Evolutionary conservation across 2,888 invertebrate genomes (phyloP), one percentile per base, ranked within the genome.

Genomic region (Odontothrips loti): DNA sequence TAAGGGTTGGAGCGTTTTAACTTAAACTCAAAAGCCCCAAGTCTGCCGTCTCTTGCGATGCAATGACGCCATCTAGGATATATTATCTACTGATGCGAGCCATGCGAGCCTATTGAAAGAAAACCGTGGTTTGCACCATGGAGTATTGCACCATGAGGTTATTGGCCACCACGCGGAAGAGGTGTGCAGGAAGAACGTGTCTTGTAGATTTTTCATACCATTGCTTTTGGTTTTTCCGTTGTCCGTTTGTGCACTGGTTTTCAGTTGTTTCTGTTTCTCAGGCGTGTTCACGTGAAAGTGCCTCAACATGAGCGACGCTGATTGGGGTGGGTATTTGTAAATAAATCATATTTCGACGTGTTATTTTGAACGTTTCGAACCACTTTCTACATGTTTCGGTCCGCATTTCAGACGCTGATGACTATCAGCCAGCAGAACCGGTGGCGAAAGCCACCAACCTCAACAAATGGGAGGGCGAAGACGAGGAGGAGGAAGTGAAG

Each of bases 391-490:
- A 17, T 15, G 4, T 6, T 17, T n/a, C 6, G 20, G 11, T 17
- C 15, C n/a, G n/a, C 58, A 87, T 91, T 90, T 83, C 89, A 93
- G 94, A 94, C 89, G 91, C 91, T 86, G 92, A 93, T 85, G 91
- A 92, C 87, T 92, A 93, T 87, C 92, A 93, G 86, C 91, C 91
- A 83, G 89, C 91, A 88, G 88, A 90, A 84, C 86, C 85, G 84
- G 87, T 86, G 87, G 23, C 23, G 51, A 48, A 80, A n/a, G 34
- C 80, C 12, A 88, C 83, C 27, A 86, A 86, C 83, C 84, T 89
- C 82, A 94, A 93, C 89, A 95, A 92, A 90, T 95, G 95, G 95
- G 94, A 93, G 87, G 95, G 95, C 85, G 95, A 95, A 86, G 95
- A 95, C 87, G 95, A 94, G 86, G 95, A 95, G 82, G 95, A 95